Evolutionary conservation across 2,888 invertebrate species (phyloP).

Genomic region (Lydus trimaculatus): DNA sequence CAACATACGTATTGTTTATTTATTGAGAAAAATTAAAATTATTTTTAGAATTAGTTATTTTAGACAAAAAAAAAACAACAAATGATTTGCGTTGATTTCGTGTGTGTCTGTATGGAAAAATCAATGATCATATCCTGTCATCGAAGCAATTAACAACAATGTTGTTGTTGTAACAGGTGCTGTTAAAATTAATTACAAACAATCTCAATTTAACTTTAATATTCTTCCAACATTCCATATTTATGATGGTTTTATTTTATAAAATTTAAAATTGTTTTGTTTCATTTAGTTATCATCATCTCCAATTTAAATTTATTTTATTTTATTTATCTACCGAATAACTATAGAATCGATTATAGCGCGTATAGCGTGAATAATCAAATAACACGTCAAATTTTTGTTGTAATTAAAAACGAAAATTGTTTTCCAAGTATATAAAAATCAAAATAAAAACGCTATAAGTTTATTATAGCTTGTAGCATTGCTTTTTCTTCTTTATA

Average conservation of each 20-base stretch:
- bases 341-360: conserved; percentile 4
- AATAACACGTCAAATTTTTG: neutral
- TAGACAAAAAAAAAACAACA: neutral
- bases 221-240: neutral
- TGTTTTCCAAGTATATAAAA: neutral
- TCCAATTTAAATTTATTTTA: neutral
- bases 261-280: neutral
- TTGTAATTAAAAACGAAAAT: neutral
- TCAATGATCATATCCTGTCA: neutral
- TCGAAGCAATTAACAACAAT: neutral
- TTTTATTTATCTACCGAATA: neutral
- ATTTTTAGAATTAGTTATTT: conserved; percentile 38
- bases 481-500: no score
- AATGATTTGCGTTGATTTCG: neutral
- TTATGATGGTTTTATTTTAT: neutral
- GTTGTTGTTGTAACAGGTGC: neutral
- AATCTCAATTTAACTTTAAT: neutral
- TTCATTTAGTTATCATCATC: neutral
- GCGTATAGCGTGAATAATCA: neutral
- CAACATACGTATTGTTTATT: conserved; percentile 48
- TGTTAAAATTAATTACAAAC: neutral
- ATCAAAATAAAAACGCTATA: neutral
- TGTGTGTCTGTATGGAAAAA: neutral
- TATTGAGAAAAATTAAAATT: conserved; percentile 48
- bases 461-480: neutral